Base-by-base conservation (phyloP, 2,888 invertebrate genomes). In the Agelastica alni region DNA sequence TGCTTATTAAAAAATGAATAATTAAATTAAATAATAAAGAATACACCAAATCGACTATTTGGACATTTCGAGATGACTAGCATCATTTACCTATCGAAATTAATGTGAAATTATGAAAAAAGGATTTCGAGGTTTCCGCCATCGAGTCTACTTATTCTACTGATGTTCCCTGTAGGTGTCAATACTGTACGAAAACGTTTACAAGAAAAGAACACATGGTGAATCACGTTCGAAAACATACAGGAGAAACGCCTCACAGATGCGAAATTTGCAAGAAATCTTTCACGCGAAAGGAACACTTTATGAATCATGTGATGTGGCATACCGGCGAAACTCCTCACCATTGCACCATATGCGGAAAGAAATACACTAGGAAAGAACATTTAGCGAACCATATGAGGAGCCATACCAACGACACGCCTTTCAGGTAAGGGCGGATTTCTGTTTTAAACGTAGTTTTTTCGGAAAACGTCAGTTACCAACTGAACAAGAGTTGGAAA, bases 361-460 rank as follows among this genome's bases (percentile, higher is more conserved):
- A 92, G 81, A 91, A 91, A 78, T 92, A 91, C 77, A 91, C 91
- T 64, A 85, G 92, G 68, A 91, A 91, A 79, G 92, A 92, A 78
- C 92, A 92, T 79, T 83, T 92, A 76, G 87, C 88, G 69, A 91
- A 91, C 79, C 92, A 92, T 79, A 88, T 91, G 87, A 83, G 91
- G 67, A 90, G 90, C 58, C 92, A 92, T 76, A 91, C 91, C 62
- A 91, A 91, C 74, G 92, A 92, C 77, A 91, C 91, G 55, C 91
- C 92, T 56, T 90, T 89, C 79, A 59, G 64, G 63, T 65, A 52
- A 55, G 52, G 32, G 2, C 7, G 6, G 13, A 3, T 2, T 4
- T 14, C 32, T n/a, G 7, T 12, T 9, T 4, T 22, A 3, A n/a
- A n/a, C n/a, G n/a, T n/a, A n/a, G n/a, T n/a, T n/a, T n/a, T n/a